Evolutionary conservation across 1,140 invertebrate species (phyloP).

Genomic region (Trichonephila inaurata): DNA sequence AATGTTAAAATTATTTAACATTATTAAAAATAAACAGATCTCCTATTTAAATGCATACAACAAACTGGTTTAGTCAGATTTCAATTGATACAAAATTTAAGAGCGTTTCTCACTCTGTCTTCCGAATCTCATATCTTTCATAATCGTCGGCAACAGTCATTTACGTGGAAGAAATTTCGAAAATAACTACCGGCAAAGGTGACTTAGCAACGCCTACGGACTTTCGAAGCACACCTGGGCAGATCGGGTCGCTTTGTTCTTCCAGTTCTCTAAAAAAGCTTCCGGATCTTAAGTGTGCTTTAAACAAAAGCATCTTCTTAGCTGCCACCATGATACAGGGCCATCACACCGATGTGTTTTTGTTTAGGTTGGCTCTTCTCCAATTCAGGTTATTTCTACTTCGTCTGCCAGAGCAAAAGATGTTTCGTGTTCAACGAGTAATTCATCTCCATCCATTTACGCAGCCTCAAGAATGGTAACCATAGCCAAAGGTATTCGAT

Average conservation of each 20-base stretch:
- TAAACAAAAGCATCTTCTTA: not conserved
- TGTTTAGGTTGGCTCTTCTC: not conserved
- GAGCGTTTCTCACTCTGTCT: no score
- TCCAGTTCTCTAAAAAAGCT: not conserved
- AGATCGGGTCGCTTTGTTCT: not conserved
- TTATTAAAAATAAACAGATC: no score
- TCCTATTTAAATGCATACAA: no score
- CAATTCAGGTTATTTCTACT: not conserved
- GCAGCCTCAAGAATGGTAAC: not conserved
- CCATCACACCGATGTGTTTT: slow-evolving; percentile 4
- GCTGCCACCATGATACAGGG: not conserved
- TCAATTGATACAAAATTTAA: no score
- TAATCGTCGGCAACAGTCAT: no score
- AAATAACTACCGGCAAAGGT: slow-evolving; percentile 5
- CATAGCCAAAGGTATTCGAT: not conserved
- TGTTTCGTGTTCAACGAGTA: not conserved
- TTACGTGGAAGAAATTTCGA: not conserved
- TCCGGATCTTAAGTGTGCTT: not conserved
- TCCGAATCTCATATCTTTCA: no score
- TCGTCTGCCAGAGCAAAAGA: not conserved
- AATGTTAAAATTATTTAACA: no score
- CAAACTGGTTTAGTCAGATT: no score
- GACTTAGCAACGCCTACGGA: not conserved
- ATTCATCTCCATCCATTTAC: not conserved
- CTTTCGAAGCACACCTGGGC: not conserved